Evolutionary conservation across 2,113 vertebrate genomes (phyloP).

Genomic region (Plecturocebus donacophilus): DNA sequence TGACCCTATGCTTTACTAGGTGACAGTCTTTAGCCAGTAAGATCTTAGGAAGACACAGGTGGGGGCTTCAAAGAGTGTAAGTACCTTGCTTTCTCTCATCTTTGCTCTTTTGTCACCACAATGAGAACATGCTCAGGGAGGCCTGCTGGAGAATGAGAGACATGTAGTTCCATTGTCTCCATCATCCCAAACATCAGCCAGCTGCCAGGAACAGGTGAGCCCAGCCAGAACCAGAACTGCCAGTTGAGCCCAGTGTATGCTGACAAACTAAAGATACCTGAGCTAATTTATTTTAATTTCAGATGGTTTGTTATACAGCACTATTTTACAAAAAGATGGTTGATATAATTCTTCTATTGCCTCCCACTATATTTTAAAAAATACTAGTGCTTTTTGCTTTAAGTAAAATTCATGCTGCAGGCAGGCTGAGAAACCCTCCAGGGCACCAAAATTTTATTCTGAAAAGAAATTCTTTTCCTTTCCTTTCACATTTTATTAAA

Average conservation of each 20-base stretch:
- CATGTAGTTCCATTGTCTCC: background rate
- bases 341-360: background rate
- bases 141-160: background rate
- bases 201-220: background rate
- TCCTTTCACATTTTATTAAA: conserved; percentile 48
- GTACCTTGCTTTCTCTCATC: background rate
- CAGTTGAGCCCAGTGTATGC: rapidly evolving
- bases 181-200: background rate
- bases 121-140: background rate
- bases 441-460: background rate
- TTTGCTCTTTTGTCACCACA: background rate
- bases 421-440: background rate
- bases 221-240: background rate
- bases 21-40: background rate
- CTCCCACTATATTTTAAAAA: background rate
- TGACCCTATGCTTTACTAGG: background rate
- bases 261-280: background rate
- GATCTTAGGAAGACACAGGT: background rate
- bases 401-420: background rate
- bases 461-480: conserved; percentile 9
- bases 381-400: background rate
- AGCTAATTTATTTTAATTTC: background rate
- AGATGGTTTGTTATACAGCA: background rate
- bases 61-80: background rate
- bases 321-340: background rate